Evolutionary conservation across 2,113 vertebrate genomes (phyloP).

Genomic region (Trichechus manatus): DNA sequence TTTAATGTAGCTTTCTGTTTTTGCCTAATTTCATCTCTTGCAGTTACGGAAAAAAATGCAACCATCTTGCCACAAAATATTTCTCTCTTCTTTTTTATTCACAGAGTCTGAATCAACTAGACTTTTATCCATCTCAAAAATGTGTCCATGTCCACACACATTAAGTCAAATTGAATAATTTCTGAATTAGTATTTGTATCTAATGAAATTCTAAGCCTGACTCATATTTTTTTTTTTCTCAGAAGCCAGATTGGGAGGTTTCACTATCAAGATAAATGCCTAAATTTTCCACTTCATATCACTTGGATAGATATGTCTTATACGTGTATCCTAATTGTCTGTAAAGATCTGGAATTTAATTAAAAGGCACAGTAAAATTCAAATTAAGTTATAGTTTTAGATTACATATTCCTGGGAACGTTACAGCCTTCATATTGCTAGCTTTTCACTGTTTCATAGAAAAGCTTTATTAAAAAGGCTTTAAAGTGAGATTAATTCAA

Average conservation of each 20-base stretch:
- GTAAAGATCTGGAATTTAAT: constrained; percentile 74
- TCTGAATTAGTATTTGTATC: constrained; percentile 54
- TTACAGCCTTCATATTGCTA: constrained; percentile 28
- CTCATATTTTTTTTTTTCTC: neutral
- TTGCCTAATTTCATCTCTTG: constrained; percentile 47
- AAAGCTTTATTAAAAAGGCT: constrained; percentile 76
- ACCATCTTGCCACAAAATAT: neutral
- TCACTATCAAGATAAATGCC: constrained; percentile 39
- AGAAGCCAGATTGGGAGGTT: constrained; percentile 23
- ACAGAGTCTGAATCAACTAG: neutral
- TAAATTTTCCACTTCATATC: constrained; percentile 4
- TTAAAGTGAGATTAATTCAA: constrained; percentile 82
- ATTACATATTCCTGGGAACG: constrained; percentile 65
- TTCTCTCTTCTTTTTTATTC: neutral
- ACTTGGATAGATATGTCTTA: constrained; percentile 34
- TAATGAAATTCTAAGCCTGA: constrained; percentile 55
- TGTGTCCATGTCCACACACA: neutral
- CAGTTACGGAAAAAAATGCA: neutral
- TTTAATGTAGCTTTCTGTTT: constrained; percentile 25
- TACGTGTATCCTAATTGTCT: constrained; percentile 50
- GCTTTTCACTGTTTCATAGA: constrained; percentile 64
- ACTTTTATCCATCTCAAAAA: constrained; percentile 35
- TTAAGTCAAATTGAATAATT: constrained; percentile 50
- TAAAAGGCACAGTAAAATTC: constrained; percentile 73
- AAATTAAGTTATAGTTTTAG: constrained; percentile 69